phyloP scores from a whole-genome alignment of 2,888 invertebrate genomes.

The Agriotes lineatus region DNA sequence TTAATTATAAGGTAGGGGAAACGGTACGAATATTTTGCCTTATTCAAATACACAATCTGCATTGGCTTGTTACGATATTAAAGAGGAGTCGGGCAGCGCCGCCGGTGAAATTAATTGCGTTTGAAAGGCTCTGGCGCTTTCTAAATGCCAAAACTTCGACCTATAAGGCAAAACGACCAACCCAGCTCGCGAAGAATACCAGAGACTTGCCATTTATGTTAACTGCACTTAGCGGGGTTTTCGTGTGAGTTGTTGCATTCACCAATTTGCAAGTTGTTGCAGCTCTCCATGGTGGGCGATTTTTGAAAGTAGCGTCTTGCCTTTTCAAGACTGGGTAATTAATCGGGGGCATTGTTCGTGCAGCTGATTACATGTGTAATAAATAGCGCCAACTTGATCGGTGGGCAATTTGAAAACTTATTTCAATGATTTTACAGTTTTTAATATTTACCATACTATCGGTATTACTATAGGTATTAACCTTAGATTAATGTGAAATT shows the following conservation, averaged over 20 bases:
- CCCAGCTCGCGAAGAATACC: neutral
- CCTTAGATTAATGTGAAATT: too few relatives aligned
- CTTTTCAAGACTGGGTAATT: neutral
- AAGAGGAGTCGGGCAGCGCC: neutral
- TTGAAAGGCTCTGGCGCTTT: constrained; percentile 13
- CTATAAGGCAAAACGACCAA: constrained; percentile 19
- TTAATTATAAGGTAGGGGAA: constrained; percentile 37
- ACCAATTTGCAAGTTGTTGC: neutral
- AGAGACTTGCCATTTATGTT: constrained; percentile 5
- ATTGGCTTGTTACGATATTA: neutral
- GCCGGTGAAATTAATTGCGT: neutral
- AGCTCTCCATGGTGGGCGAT: neutral
- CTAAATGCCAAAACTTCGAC: constrained; percentile 17
- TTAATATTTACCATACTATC: too few relatives aligned
- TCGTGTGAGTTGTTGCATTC: neutral
- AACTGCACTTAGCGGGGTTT: constrained; percentile 1
- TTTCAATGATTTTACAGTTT: too few relatives aligned
- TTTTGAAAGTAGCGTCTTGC: neutral
- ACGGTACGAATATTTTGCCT: constrained; percentile 5
- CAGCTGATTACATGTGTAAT: too few relatives aligned
- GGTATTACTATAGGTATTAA: too few relatives aligned
- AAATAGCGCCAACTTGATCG: too few relatives aligned
- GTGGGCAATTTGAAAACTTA: too few relatives aligned
- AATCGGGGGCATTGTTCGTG: too few relatives aligned
- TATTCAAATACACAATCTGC: constrained; percentile 11